A percentile compares a stretch with the other conserved stretches of the same genome.
phyloP scores from a whole-genome alignment of 1,140 invertebrate species.

The Hycleus phaleratus region DNA sequence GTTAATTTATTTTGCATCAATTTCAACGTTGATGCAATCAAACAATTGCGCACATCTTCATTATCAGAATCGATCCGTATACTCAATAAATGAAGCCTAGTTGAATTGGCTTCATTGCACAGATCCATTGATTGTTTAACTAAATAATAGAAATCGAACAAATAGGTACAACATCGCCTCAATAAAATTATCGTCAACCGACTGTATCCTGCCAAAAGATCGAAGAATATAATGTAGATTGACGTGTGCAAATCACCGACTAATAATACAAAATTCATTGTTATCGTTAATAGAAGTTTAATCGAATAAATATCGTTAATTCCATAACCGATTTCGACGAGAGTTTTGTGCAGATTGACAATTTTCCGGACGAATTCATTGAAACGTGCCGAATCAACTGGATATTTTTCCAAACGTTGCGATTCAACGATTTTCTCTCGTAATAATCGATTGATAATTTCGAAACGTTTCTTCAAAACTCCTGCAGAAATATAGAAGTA shows the following conservation, averaged over 20 bases:
- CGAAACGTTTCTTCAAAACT: constrained; percentile 4
- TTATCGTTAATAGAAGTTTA: constrained; percentile 3
- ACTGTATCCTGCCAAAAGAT: constrained; percentile 1
- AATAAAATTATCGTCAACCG: neutral
- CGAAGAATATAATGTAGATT: constrained; percentile 11
- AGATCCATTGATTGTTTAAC: neutral
- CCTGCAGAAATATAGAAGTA: neutral
- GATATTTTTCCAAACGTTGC: constrained; percentile 3
- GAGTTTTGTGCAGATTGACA: constrained; percentile 1
- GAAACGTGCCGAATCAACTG: neutral
- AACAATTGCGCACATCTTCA: constrained; percentile 4
- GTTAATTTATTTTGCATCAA: constrained; percentile 14
- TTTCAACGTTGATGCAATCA: constrained; percentile 4
- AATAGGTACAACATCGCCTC: neutral
- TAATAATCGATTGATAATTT: constrained; percentile 8
- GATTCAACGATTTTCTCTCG: constrained; percentile 7
- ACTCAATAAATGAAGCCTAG: constrained; percentile 2
- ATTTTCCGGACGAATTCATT: neutral
- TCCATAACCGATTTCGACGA: constrained; percentile 1
- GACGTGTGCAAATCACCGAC: constrained; percentile 9
- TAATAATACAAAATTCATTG: constrained; percentile 5
- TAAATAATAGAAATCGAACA: constrained; percentile 1
- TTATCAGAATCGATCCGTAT: constrained; percentile 10
- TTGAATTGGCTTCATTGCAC: constrained; percentile 5
- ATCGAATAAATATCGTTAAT: constrained; percentile 12